phyloP scores from a whole-genome alignment of 2,888 invertebrate genomes.

The Erebia epiphron region DNA sequence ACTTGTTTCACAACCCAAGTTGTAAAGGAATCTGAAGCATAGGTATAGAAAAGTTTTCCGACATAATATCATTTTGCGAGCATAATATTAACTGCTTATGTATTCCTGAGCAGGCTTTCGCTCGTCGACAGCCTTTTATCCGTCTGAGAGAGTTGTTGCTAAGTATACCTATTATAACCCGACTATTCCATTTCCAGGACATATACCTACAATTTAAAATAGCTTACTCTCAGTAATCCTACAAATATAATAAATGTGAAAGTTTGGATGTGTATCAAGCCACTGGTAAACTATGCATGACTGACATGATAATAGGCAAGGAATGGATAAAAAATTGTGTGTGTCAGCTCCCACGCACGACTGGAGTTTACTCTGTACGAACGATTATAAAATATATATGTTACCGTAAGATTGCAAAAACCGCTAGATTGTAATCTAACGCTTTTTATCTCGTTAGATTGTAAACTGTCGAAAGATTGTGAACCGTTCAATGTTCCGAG shows the following conservation, averaged over 20 bases:
- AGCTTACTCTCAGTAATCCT: background rate
- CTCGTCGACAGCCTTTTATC: constrained; percentile 23
- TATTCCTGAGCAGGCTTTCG: constrained; percentile 17
- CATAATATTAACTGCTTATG: constrained; percentile 10
- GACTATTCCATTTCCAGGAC: background rate
- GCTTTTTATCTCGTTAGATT: no score
- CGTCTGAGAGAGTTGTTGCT: background rate
- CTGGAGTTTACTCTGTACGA: no score
- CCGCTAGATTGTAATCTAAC: no score
- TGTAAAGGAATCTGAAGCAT: background rate
- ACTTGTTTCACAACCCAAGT: background rate
- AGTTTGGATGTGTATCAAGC: background rate
- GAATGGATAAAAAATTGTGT: no score
- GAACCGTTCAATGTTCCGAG: no score
- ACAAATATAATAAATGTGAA: background rate
- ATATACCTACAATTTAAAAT: background rate
- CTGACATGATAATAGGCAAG: no score
- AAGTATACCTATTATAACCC: no score
- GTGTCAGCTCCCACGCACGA: no score
- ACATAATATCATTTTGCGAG: constrained; percentile 19
- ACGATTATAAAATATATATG: no score
- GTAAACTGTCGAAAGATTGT: no score
- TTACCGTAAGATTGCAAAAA: no score
- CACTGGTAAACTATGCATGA: no score
- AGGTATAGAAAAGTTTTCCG: constrained; percentile 6